phyloP scores from a whole-genome alignment of 2,113 vertebrate genomes.

The Tonatia bakeri region DNA sequence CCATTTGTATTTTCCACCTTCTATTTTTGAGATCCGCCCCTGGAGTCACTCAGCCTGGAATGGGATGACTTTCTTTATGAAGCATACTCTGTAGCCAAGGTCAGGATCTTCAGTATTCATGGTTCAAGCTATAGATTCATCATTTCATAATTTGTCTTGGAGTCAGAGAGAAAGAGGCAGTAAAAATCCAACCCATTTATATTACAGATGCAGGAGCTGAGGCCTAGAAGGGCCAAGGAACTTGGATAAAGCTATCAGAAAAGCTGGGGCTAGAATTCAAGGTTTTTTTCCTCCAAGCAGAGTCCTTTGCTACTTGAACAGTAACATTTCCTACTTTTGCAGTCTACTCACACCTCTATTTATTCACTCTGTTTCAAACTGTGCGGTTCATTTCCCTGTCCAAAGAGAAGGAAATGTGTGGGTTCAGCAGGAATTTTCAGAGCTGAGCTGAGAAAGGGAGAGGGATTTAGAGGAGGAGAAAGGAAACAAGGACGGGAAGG shows the following conservation, averaged over 20 bases:
- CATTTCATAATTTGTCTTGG: neutral
- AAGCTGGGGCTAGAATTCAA: neutral
- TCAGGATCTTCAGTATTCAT: neutral
- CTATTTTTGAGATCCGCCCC: neutral
- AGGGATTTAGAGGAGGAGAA: neutral
- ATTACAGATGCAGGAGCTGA: neutral
- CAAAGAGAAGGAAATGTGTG: neutral
- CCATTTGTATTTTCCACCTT: neutral
- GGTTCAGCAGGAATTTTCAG: constrained; percentile 36
- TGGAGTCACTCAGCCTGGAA: neutral
- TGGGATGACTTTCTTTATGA: neutral
- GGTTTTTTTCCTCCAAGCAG: neutral
- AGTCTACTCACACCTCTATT: constrained; percentile 20
- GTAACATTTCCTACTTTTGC: neutral
- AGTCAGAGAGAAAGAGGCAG: neutral
- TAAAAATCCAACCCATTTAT: neutral
- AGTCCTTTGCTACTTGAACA: neutral
- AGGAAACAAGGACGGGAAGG: neutral
- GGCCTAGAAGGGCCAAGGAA: neutral
- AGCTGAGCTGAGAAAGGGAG: neutral
- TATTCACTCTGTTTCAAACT: neutral
- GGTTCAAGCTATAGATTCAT: neutral
- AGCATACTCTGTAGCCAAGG: neutral
- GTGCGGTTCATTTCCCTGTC: neutral
- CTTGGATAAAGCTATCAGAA: neutral